Conservation (phyloP, 2,888 invertebrate species). For the Acheta domesticus region DNA sequence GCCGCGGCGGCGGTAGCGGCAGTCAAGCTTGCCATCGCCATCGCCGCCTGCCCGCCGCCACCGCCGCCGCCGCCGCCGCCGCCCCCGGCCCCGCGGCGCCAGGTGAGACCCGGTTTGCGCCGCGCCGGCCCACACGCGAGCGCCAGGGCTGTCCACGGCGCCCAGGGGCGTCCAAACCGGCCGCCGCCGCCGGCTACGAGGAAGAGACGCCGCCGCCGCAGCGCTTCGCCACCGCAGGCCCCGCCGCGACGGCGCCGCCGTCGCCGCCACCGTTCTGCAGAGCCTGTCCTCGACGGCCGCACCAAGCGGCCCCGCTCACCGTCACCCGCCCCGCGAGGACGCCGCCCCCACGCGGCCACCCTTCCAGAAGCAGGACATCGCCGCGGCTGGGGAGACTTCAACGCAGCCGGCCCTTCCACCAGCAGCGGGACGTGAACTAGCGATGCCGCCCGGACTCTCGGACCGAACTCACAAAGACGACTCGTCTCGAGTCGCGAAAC, state of each 20-base stretch:
- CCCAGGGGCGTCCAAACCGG: constrained; percentile 3
- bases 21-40: background rate
- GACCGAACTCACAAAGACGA: too few species aligned
- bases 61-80: background rate
- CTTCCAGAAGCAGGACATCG: too few species aligned
- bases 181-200: background rate
- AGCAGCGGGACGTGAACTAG: background rate
- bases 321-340: too few species aligned
- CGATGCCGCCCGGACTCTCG: too few species aligned
- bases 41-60: constrained; percentile 12
- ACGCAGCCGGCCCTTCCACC: background rate
- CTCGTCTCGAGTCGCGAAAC: background rate
- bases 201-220: background rate
- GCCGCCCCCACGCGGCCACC: too few species aligned
- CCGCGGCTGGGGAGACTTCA: background rate
- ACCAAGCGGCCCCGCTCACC: too few species aligned
- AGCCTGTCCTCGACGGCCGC: too few species aligned
- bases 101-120: background rate
- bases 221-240: background rate
- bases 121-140: background rate
- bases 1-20: constrained; percentile 2
- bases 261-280: background rate
- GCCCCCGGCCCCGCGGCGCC: background rate
- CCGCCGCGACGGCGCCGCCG: background rate
- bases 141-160: background rate